Evolutionary conservation across 2,113 vertebrate species (phyloP).

Genomic region (Prunella himalayana): DNA sequence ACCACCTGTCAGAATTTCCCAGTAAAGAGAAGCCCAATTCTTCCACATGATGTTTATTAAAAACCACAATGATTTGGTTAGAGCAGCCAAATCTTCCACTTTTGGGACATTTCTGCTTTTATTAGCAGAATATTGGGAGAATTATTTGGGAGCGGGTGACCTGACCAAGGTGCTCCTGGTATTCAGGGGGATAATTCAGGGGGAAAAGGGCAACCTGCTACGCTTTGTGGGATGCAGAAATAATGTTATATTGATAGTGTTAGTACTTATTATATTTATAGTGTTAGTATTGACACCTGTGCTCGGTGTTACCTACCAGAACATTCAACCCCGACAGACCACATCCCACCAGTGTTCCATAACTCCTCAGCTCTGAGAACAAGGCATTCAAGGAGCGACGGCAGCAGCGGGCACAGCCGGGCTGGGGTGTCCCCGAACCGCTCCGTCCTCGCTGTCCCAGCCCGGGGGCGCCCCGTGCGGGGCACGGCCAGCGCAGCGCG

Average conservation of each 20-base stretch:
- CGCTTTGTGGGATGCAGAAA: accelerated
- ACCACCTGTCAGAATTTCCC: background rate
- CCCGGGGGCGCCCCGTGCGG: too few species aligned
- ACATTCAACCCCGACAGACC: accelerated
- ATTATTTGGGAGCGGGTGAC: background rate
- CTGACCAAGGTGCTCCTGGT: accelerated
- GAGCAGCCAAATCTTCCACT: background rate
- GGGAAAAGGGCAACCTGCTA: accelerated
- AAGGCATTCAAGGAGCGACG: accelerated
- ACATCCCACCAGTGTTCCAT: background rate
- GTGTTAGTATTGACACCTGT: background rate
- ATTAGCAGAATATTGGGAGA: background rate
- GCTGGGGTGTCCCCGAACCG: accelerated
- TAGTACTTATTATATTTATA: background rate
- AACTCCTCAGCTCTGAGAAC: background rate
- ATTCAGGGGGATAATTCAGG: accelerated
- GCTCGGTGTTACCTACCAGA: too few species aligned
- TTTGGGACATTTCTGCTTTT: background rate
- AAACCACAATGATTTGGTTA: background rate
- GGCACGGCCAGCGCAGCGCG: accelerated
- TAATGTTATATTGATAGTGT: too few species aligned
- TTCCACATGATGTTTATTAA: background rate
- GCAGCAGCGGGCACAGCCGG: accelerated
- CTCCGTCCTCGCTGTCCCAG: too few species aligned
- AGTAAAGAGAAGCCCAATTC: background rate